phyloP scores from a whole-genome alignment of 1,140 invertebrate species.

The Cotesia typhae region DNA sequence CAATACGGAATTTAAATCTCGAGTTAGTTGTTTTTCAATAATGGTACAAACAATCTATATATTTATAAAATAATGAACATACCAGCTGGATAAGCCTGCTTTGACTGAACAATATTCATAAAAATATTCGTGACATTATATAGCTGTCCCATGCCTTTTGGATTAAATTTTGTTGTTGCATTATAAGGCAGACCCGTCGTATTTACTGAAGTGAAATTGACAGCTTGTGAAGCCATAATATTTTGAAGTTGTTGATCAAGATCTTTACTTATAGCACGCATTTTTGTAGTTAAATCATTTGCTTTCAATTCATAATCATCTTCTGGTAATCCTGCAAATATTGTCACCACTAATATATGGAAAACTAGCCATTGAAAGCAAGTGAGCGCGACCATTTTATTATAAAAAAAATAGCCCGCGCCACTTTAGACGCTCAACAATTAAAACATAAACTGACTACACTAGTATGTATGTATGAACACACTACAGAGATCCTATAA shows the following conservation, averaged over 20 bases:
- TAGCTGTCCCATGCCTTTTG: conserved; percentile 74
- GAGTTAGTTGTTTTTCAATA: no score
- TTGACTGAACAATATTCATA: conserved; percentile 68
- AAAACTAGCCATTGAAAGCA: conserved; percentile 12
- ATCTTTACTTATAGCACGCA: conserved; percentile 60
- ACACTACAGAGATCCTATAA: no score
- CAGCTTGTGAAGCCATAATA: conserved; percentile 59
- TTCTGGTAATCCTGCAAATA: neutral
- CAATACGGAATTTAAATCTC: no score
- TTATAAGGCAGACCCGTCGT: conserved; percentile 65
- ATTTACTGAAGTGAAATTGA: conserved; percentile 61
- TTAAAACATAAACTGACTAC: neutral
- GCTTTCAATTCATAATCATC: conserved; percentile 7
- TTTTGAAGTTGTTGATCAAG: conserved; percentile 62
- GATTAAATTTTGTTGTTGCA: conserved; percentile 70
- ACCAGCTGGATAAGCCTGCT: conserved; percentile 68
- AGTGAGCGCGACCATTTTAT: conserved; percentile 14
- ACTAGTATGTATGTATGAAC: no score
- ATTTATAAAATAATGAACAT: conserved; percentile 45
- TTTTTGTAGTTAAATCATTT: conserved; percentile 48
- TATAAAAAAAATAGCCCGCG: conserved; percentile 2
- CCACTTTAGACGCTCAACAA: conserved; percentile 25
- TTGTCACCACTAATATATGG: conserved; percentile 17
- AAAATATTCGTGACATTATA: conserved; percentile 73
- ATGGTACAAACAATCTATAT: no score